Evolutionary conservation across 2,888 invertebrate species (phyloP), one percentile per base, ranked within the genome.

Genomic region (Patella ulyssiponensis): DNA sequence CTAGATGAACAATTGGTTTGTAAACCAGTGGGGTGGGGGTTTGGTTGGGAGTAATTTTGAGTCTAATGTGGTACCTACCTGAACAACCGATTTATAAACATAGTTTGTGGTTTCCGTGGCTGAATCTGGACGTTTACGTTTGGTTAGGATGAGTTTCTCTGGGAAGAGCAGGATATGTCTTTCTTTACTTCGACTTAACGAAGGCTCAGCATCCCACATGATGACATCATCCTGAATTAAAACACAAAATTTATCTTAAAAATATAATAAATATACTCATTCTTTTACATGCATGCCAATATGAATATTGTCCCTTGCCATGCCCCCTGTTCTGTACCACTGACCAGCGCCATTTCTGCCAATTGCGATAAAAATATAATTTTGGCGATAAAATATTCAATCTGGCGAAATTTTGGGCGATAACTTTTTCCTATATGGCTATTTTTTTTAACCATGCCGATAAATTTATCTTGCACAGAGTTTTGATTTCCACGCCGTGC

Each of bases 151-250:
- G n/a, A 91, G 75, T 76, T 87, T 88, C 78, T 88, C 84, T 69
- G 83, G 81, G 78, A 92, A 92, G 79, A 92, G 85, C 85, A 92
- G 92, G 4, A 92, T 85, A 84, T 92, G 91, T 15, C 91, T 86
- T 20, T 87, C 86, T 73, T 85, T 86, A 52, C 87, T 89, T 72
- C 86, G 86, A 15, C 88, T 86, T 1, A 79, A 77, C 15, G 84
- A 78, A 27, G 82, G 86, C 58, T 77, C 85, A 70, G 90, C 90
- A 74, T 91, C 91, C 91, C 91, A 91, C 52, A 92, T 88, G 78
- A 85, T 79, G 78, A 92, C 89, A 69, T 88, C 85, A 80, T 92
- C 92, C 92, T 92, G 84, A 52, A 80, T 77, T 20, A 69, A 64
- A 74, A 58, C n/a, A 77, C 7, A 4, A 33, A 33, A 33, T 2